Evolutionary conservation across 2,113 vertebrate species (phyloP), one percentile per base, ranked within the genome.

Genomic region (Thunnus thynnus): DNA sequence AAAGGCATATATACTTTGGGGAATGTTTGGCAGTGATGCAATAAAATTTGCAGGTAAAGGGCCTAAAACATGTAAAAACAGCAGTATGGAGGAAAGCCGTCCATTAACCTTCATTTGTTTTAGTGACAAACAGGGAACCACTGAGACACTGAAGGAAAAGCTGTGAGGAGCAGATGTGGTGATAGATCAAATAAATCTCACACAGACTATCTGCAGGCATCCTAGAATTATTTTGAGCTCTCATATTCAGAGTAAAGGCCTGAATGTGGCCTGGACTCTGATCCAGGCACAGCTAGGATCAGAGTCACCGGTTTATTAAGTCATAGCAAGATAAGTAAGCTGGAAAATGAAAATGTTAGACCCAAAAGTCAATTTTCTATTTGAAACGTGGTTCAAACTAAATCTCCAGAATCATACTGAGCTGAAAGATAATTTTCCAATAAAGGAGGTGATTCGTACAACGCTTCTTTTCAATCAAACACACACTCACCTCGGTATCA

Each of bases 401-500:
- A 61, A 83, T 77, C 67, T 62, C 14, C 9, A 16, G 61, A 60
- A 22, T 84, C 78, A 58, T 1, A 16, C 44, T 1, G 2, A 52
- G 69, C 16, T 64, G 10, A 22, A 75, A 55, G 62, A 86, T 72
- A 48, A 82, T 76, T 76, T 82, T 77, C 66, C 63, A 80, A 83
- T 81, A 83, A 78, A 74, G 61, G 3, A 18, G 16, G 44, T 6
- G 11, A 73, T 70, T 55, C 12, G 16, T 66, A 17, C 50, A 58
- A 44, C 47, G 66, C 30, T 46, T 77, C 10, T 60, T 61, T 74
- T 76, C 65, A 76, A 76, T 69, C 74, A 66, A 17, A 62, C 56
- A 65, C 56, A 65, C 27, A 10, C 14, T 50, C 60, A 41, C 27
- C 60, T 22, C 1, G 0, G 60, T 46, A 36, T 71, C 80, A 16